Base-by-base conservation (phyloP, 53 echinoderm and acorn worm genomes). In the Holothuria scabra region DNA sequence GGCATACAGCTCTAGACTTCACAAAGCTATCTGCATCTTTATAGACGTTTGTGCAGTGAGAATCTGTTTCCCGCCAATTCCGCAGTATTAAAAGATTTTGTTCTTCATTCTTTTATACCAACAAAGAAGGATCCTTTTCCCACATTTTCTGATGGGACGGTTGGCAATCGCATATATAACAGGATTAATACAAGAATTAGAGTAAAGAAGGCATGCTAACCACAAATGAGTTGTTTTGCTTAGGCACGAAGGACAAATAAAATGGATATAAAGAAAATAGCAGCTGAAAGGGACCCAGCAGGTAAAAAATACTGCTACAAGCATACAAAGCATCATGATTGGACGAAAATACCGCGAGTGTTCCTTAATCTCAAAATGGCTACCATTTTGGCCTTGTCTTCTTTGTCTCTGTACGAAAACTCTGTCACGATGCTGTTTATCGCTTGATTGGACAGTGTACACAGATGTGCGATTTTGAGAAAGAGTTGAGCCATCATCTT, bases 201-300 rank as follows among this genome's bases (percentile, higher is more conserved):
- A 64, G 83, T 88, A 91, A 66, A 91, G 21, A 37, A 91, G 78
- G 60, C 82, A 91, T 11, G 49, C 59, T 11, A 91, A 66, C 92
- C 88, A 92, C 23, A 86, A 13, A 70, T 88, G 86, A 11, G 66
- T 78, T 12, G 69, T 49, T 14, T 63, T 67, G 81, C 83, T 66
- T 31, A 80, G 86, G 38, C 89, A 86, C 10, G 79, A 35, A 28
- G 86, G 92, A 10, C 88, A 91, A 28, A 91, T 67, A 22, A 88
- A 66, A 59, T 88, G 91, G 29, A 91, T 74, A 28, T 91, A 88
- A 29, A 91, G 64, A 64, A 82, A 83, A 82, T 91, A 91, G 22
- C 75, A 37, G 19, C 88, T 84, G 41, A 91, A 84, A 7, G 91
- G 91, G 66, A 91, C 85, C 91, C 91, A 91, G 19, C 88, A 91